Evolutionary conservation across 2,797 vertebrate species (phyloP), one percentile per base, ranked within the genome.

Genomic region (Lutjanus campechanus): DNA sequence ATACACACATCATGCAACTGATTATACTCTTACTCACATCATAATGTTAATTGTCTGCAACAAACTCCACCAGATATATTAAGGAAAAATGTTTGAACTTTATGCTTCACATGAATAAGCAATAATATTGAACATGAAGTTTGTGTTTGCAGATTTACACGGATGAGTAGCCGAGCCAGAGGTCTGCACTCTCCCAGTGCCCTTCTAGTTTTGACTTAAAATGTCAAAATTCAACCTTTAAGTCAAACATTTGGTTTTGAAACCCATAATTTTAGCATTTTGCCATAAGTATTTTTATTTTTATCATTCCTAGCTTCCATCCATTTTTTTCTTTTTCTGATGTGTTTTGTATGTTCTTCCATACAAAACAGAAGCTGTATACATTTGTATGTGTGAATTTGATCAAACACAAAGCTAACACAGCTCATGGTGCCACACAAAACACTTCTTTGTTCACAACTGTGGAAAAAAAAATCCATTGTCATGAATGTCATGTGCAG

Each of bases 401-500:
- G 2, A 7, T 36, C 43, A 49, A 15, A 43, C 19, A 13, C 9
- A 29, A 54, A 58, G 62, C 53, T 11, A 22, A 47, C 13, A 10
- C 13, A 46, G 25, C 61, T 22, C 44, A 1, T 44, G 8, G 41
- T 61, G 54, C 13, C 63, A 49, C 59, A 66, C 73, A 85, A 46
- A 55, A 25, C 72, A 5, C 8, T 7, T 46, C 60, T 66, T 69
- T 85, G 67, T 82, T 43, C 17, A 36, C 1, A 7, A 43, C n/a
- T 46, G 29, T 36, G 9, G n/a, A 7, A 44, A 41, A 56, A 50
- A 22, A 16, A 22, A 63, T 54, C 20, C 2, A 11, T 54, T 40
- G 43, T 60, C 61, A 17, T 43, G 29, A 16, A 78, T 73, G 72
- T 81, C 68, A 66, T 47, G 25, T 63, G 68, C 50, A 65, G 49